These are phyloP conservation scores for Mythimna lalbum DNA, from an alignment of 2,888 invertebrate genomes.

Conservation along the genomic window DNA sequence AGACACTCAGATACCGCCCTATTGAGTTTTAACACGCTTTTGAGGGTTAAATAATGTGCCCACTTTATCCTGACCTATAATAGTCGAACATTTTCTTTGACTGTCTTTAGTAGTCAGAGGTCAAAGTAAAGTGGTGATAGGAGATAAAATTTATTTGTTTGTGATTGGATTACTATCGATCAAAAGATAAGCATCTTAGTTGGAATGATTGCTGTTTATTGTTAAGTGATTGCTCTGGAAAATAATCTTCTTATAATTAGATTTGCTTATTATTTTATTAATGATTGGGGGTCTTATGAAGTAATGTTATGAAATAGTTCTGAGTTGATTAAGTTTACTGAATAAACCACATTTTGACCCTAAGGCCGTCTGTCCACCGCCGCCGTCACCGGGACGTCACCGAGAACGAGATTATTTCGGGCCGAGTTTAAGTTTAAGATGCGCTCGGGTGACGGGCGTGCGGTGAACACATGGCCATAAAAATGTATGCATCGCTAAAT, in stretches of 20 bases:
- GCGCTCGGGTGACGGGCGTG: no score
- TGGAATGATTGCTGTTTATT: constrained; percentile 64
- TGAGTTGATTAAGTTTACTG: constrained; percentile 17
- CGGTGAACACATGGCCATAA: no score
- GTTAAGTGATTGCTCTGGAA: constrained; percentile 72
- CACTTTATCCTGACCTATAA: constrained; percentile 70
- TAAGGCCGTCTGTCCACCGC: no score
- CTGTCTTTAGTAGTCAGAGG: constrained; percentile 67
- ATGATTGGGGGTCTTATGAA: constrained; percentile 37
- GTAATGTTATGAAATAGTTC: constrained; percentile 21
- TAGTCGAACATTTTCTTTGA: constrained; percentile 46
- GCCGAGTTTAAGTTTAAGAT: no score
- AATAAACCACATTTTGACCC: constrained; percentile 13
- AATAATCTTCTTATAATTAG: constrained; percentile 55
- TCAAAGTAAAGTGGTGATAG: constrained; percentile 68
- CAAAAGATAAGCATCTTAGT: constrained; percentile 78
- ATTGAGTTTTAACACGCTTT: constrained; percentile 87
- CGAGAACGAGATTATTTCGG: no score
- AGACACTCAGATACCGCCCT: constrained; percentile 76
- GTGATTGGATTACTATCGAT: constrained; percentile 87
- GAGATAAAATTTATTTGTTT: constrained; percentile 83
- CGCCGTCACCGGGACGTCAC: no score
- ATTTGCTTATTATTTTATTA: constrained; percentile 45
- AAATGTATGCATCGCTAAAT: no score
- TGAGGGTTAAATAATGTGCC: constrained; percentile 85